Percentiles rank a stretch among this genome's conserved stretches.
phyloP scores from a whole-genome alignment of 2,113 vertebrate genomes.

The Hippocampus guttulatus region DNA sequence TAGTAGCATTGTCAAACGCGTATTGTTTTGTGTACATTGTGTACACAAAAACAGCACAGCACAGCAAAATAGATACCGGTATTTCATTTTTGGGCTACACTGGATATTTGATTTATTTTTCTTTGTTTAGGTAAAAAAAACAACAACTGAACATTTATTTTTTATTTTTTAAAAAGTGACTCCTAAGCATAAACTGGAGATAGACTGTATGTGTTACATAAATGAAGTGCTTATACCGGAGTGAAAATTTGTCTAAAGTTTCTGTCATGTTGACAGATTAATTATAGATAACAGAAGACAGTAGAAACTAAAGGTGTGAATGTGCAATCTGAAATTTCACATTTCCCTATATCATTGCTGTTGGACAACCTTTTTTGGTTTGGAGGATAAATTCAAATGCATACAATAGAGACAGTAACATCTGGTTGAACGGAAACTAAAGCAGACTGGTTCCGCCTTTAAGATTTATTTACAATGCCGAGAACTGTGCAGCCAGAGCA shows the following conservation, averaged over 20 bases:
- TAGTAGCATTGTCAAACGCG: background rate
- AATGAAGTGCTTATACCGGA: background rate
- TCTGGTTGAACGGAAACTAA: constrained; percentile 39
- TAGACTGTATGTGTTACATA: background rate
- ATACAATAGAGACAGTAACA: constrained; percentile 21
- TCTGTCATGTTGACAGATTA: background rate
- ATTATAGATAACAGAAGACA: background rate
- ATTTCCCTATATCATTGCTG: background rate
- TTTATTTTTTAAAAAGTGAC: background rate
- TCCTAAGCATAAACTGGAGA: background rate
- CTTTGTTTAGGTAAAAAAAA: no score
- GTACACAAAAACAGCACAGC: background rate
- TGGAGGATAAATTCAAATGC: background rate
- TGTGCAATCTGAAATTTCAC: background rate
- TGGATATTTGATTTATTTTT: no score
- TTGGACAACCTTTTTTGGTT: background rate
- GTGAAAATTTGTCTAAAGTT: background rate
- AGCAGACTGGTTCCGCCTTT: constrained; percentile 30
- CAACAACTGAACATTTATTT: no score
- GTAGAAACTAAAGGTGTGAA: background rate
- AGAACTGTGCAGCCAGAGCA: constrained; percentile 10
- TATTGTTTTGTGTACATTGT: background rate
- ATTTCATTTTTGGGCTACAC: background rate
- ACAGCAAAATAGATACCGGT: no score
- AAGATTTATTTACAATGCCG: constrained; percentile 5